These are phyloP conservation scores for Oncorhynchus mykiss DNA, from an alignment of 2,113 vertebrate genomes.

Conservation along the genomic window DNA sequence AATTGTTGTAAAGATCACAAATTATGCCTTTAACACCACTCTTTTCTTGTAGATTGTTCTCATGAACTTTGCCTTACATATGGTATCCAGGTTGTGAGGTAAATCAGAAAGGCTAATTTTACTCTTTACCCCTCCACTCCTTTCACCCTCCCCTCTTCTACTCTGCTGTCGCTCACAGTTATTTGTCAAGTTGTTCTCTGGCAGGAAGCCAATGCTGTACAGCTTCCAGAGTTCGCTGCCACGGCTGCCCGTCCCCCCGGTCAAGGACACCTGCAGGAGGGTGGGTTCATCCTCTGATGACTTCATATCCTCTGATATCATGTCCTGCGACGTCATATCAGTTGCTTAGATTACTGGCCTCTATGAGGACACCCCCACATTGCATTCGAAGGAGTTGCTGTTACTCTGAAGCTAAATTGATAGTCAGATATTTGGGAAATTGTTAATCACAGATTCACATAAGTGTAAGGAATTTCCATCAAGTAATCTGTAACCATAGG, in stretches of 20 bases:
- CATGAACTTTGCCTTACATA: not conserved
- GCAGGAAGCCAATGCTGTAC: constrained; percentile 93
- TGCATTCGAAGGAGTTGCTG: too few species aligned
- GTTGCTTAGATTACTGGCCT: not conserved
- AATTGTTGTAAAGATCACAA: too few species aligned
- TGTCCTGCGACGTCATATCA: not conserved
- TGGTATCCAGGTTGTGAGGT: not conserved
- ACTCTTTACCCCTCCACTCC: not conserved
- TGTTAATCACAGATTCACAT: too few species aligned
- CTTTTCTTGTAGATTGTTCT: too few species aligned
- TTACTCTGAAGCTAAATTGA: too few species aligned
- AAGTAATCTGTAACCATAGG: too few species aligned
- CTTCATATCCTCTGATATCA: not conserved
- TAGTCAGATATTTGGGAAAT: too few species aligned
- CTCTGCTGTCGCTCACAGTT: constrained; percentile 59
- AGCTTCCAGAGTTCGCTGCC: constrained; percentile 95
- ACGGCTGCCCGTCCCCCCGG: constrained; percentile 83
- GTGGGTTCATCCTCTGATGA: constrained; percentile 62
- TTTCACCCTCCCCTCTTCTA: constrained; percentile 2
- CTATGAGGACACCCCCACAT: not conserved
- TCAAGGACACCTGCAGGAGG: constrained; percentile 85
- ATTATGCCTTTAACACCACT: too few species aligned
- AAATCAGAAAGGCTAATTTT: constrained; percentile 3
- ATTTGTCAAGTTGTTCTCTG: constrained; percentile 91
- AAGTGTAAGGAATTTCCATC: too few species aligned